phyloP scores from a whole-genome alignment of 1,140 invertebrate genomes.

The Amphibalanus amphitrite region DNA sequence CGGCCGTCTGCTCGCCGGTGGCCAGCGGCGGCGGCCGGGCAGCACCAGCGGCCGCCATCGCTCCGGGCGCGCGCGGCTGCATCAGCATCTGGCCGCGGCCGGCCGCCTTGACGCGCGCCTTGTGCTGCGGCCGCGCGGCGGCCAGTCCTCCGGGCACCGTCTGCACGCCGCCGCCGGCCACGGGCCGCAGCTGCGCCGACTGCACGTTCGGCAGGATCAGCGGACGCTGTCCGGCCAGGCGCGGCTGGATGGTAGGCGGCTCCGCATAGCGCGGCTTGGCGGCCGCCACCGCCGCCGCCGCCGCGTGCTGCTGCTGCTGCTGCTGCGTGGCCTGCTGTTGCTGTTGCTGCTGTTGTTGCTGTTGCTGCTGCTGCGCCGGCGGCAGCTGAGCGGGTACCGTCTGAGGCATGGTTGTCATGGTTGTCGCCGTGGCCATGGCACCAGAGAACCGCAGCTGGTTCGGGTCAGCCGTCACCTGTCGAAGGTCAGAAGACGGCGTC shows the following conservation, averaged over 20 bases:
- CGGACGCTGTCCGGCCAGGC: conserved; percentile 1
- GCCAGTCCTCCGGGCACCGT: not conserved
- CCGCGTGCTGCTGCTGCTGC: not conserved
- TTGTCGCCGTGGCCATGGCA: not conserved
- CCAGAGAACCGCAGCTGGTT: not conserved
- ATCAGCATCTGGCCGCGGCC: not conserved
- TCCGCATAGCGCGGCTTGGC: not conserved
- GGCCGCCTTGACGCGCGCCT: not conserved
- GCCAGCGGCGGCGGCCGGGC: too few relatives aligned
- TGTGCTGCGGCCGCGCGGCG: not conserved
- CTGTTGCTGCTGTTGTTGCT: not conserved
- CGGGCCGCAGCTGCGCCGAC: not conserved
- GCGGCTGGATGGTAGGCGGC: not conserved
- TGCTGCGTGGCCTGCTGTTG: not conserved
- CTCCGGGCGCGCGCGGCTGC: not conserved
- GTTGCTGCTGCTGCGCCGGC: not conserved
- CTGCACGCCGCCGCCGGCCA: not conserved
- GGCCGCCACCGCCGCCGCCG: not conserved
- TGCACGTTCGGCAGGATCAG: conserved; percentile 2
- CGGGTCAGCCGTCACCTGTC: not conserved
- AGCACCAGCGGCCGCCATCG: not conserved
- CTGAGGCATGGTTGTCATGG: not conserved
- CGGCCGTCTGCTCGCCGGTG: not conserved
- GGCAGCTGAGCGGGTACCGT: not conserved
- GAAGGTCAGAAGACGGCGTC: not conserved